Evolutionary conservation across 1,140 invertebrate species (phyloP).

Genomic region (Neoseiulus cucumeris): DNA sequence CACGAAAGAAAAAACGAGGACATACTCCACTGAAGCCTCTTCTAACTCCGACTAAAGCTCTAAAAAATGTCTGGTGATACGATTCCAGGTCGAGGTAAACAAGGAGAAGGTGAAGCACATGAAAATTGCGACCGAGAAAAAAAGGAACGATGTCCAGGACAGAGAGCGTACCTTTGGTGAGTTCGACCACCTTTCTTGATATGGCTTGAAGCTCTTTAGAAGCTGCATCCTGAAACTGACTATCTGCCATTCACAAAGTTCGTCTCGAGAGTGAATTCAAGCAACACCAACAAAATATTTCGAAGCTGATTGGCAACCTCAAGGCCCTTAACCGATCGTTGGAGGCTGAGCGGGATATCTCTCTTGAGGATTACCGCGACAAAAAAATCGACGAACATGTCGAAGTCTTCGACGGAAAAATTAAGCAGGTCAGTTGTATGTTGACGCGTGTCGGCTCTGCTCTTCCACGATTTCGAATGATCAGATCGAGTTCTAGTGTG

Average conservation of each 20-base stretch:
- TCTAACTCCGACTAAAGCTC: no score
- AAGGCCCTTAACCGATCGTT: neutral
- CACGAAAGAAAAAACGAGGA: no score
- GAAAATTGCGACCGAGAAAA: neutral
- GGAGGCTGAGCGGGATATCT: neutral
- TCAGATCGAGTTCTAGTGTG: neutral
- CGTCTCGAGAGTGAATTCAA: neutral
- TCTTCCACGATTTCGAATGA: neutral
- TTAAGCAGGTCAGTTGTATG: neutral
- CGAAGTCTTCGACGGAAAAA: neutral
- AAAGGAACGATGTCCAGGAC: neutral
- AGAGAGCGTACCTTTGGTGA: neutral
- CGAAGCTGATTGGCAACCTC: neutral
- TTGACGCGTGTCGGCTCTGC: neutral
- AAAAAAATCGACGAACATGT: neutral
- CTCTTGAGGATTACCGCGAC: neutral
- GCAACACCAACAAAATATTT: neutral
- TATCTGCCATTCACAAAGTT: neutral
- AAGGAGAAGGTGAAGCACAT: neutral
- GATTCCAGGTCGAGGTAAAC: neutral
- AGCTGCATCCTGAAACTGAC: no score
- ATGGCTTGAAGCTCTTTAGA: no score
- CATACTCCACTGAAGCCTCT: no score
- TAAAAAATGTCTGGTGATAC: no score
- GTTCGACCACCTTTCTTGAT: neutral